A percentile compares a stretch with the other conserved stretches of the same genome.
Evolutionary conservation across 2,113 vertebrate species (phyloP).

Genomic region (Conger conger): DNA sequence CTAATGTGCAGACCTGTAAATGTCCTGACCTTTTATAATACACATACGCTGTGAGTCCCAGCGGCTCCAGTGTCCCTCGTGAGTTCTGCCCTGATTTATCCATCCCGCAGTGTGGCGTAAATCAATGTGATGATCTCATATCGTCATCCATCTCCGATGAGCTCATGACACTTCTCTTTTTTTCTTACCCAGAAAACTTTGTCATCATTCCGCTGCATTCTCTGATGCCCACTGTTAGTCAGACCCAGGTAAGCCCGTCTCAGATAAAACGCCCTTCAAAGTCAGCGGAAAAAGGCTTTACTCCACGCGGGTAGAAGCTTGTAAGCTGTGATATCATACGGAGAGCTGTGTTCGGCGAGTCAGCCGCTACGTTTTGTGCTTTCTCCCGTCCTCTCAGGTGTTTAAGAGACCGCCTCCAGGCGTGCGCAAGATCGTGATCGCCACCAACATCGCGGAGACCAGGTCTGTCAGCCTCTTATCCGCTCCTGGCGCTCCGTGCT

Average conservation of each 20-base stretch:
- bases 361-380: not conserved
- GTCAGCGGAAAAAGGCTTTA: not conserved
- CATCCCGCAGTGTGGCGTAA: not conserved
- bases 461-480: slow-evolving; percentile 70
- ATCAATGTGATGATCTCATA: not conserved
- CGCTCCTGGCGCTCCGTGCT: not conserved
- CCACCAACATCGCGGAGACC: slow-evolving; percentile 97
- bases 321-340: not conserved
- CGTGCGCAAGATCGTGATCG: slow-evolving; percentile 96
- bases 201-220: slow-evolving; percentile 97
- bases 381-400: slow-evolving; percentile 71
- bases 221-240: slow-evolving; percentile 95
- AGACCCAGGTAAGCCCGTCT: slow-evolving; percentile 82
- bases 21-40: no score
- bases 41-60: not conserved
- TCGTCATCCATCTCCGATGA: not conserved
- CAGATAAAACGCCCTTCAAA: not conserved
- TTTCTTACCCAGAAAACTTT: slow-evolving; percentile 84
- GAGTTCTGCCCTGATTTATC: not conserved
- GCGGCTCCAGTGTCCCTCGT: not conserved
- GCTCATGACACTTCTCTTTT: slow-evolving; percentile 21
- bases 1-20: no score
- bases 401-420: slow-evolving; percentile 93
- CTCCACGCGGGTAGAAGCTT: not conserved
- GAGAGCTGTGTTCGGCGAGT: not conserved